Percentiles rank a stretch among this genome's conserved stretches.
These are phyloP conservation scores for Typhlomys cinereus DNA, from an alignment of 2,113 vertebrate species.

Conservation along the genomic window DNA sequence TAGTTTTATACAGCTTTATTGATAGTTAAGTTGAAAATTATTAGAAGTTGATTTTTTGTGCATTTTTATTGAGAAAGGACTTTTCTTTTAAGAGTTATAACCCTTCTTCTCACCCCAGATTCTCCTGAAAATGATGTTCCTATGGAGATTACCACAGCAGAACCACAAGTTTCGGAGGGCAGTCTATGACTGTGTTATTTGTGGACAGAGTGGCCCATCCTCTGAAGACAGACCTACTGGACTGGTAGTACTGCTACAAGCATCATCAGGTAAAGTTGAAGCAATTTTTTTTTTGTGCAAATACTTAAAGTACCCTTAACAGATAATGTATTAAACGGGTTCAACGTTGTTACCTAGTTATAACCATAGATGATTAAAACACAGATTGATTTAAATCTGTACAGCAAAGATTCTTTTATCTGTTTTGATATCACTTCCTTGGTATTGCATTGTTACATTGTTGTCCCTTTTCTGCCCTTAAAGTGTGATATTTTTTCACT, in stretches of 20 bases:
- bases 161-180: conserved; percentile 94
- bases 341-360: neutral
- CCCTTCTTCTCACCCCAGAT: conserved; percentile 83
- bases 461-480: neutral
- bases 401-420: conserved; percentile 32
- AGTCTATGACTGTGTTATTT: conserved; percentile 98
- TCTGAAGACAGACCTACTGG: conserved; percentile 97
- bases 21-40: conserved; percentile 39
- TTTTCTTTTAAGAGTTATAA: conserved; percentile 34
- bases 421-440: neutral
- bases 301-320: neutral
- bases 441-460: neutral
- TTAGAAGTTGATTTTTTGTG: conserved; percentile 23
- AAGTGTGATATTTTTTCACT: neutral
- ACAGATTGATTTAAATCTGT: neutral
- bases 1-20: conserved; percentile 35
- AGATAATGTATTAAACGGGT: conserved; percentile 18
- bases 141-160: conserved; percentile 94
- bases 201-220: conserved; percentile 98
- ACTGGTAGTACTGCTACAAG: conserved; percentile 95
- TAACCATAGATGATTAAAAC: neutral
- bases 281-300: neutral
- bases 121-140: conserved; percentile 93
- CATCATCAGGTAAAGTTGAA: conserved; percentile 92
- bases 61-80: neutral